Evolutionary conservation across 2,113 vertebrate species (phyloP).

Genomic region (Ellobius talpinus): DNA sequence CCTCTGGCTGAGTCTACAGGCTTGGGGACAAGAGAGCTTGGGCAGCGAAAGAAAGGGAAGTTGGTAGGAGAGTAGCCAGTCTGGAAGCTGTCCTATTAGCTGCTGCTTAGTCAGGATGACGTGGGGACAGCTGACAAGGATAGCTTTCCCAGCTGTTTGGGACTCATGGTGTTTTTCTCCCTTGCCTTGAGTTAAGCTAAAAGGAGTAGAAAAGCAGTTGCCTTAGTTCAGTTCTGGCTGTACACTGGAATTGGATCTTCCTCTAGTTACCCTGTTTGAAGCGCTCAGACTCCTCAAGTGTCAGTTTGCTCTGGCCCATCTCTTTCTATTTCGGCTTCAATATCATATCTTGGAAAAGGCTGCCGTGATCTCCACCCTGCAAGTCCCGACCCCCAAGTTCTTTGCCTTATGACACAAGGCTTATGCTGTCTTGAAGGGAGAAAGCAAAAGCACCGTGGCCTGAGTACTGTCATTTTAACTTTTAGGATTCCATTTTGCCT

Average conservation of each 20-base stretch:
- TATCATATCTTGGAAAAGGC: background rate
- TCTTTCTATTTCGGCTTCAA: background rate
- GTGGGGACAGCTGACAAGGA: background rate
- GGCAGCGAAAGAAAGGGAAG: slow-evolving; percentile 67
- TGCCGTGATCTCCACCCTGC: background rate
- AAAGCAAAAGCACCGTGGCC: background rate
- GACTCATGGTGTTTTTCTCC: background rate
- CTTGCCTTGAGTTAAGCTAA: background rate
- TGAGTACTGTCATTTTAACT: background rate
- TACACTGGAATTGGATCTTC: background rate
- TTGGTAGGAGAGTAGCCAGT: slow-evolving; percentile 48
- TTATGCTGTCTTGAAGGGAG: background rate
- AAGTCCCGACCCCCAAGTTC: background rate
- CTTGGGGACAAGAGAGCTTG: slow-evolving; percentile 50
- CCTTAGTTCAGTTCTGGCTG: too few species aligned
- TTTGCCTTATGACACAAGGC: background rate
- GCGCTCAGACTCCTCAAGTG: background rate
- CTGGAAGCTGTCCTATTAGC: slow-evolving; percentile 50
- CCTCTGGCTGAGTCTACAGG: slow-evolving; percentile 56
- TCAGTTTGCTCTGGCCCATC: background rate
- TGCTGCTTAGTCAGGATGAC: slow-evolving; percentile 43
- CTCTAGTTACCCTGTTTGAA: background rate
- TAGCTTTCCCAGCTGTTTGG: slow-evolving; percentile 66
- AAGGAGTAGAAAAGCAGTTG: background rate
- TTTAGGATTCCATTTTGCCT: background rate